These are phyloP conservation scores for Mesembrinibis cayennensis DNA, from an alignment of 2,113 vertebrate genomes.

Conservation along the genomic window DNA sequence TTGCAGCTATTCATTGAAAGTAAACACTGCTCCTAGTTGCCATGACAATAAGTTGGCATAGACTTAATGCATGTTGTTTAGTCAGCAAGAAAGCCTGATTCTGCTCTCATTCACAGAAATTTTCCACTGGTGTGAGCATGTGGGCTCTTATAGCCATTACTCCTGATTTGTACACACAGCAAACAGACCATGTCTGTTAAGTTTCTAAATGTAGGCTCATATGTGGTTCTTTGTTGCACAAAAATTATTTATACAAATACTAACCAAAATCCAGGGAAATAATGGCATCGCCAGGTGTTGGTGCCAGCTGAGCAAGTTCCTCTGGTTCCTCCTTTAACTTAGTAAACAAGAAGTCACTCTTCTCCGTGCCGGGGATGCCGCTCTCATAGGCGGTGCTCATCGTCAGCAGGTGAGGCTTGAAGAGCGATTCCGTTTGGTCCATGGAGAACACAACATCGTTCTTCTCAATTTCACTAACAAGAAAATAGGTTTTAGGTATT, in stretches of 20 bases:
- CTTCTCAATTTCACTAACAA: conserved; percentile 90
- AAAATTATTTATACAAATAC: conserved; percentile 51
- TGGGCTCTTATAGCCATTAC: background rate
- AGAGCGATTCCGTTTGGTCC: conserved; percentile 93
- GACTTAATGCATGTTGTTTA: conserved; percentile 18
- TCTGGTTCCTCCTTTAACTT: conserved; percentile 96
- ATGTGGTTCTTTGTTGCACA: background rate
- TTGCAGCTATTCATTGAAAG: conserved; percentile 32
- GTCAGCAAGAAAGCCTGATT: conserved; percentile 44
- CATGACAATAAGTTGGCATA: conserved; percentile 46
- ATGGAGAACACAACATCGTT: conserved; percentile 89
- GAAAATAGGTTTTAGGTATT: conserved; percentile 35
- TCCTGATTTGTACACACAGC: background rate
- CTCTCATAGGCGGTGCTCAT: conserved; percentile 82
- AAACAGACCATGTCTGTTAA: background rate
- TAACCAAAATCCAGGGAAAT: conserved; percentile 91
- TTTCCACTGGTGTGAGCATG: conserved; percentile 28
- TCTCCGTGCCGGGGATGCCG: conserved; percentile 58
- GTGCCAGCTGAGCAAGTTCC: conserved; percentile 91
- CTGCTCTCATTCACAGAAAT: conserved; percentile 50
- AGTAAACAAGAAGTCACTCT: conserved; percentile 83
- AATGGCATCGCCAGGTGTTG: conserved; percentile 90
- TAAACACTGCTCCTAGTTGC: conserved; percentile 28
- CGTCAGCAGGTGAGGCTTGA: conserved; percentile 82
- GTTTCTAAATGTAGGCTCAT: conserved; percentile 1